phyloP scores from a whole-genome alignment of 2,113 vertebrate species.

The Hylia prasina region DNA sequence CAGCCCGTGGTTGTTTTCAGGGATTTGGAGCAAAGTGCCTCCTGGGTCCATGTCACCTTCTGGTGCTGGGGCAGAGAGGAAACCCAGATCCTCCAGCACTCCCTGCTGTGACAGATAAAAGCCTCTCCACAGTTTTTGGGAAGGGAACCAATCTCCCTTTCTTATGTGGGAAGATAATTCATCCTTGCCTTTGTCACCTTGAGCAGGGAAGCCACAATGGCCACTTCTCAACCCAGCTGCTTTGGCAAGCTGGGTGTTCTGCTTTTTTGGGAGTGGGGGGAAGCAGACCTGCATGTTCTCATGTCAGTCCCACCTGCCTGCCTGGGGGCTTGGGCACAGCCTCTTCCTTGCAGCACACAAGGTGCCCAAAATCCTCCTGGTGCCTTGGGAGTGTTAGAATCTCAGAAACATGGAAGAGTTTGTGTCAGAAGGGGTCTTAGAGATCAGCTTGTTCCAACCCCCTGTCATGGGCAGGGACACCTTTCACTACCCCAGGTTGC shows the following conservation, averaged over 20 bases:
- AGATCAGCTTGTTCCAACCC: rapidly evolving
- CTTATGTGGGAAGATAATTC: not conserved
- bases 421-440: not conserved
- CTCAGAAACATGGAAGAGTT: not conserved
- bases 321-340: not conserved
- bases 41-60: not conserved
- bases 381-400: not conserved
- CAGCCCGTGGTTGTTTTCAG: not conserved
- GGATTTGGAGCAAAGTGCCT: not conserved
- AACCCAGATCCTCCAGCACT: not conserved
- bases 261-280: rapidly evolving
- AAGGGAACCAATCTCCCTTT: rapidly evolving
- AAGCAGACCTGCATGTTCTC: rapidly evolving
- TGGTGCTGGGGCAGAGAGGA: not conserved
- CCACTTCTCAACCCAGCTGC: not conserved
- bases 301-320: not conserved
- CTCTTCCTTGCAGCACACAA: not conserved
- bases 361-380: not conserved
- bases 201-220: not conserved
- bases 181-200: not conserved
- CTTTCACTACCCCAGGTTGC: rapidly evolving
- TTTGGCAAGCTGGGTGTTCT: not conserved
- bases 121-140: rapidly evolving
- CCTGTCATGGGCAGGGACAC: not conserved
- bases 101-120: not conserved